phyloP scores from a whole-genome alignment of 2,888 invertebrate genomes.

The Xylocampa areola region DNA sequence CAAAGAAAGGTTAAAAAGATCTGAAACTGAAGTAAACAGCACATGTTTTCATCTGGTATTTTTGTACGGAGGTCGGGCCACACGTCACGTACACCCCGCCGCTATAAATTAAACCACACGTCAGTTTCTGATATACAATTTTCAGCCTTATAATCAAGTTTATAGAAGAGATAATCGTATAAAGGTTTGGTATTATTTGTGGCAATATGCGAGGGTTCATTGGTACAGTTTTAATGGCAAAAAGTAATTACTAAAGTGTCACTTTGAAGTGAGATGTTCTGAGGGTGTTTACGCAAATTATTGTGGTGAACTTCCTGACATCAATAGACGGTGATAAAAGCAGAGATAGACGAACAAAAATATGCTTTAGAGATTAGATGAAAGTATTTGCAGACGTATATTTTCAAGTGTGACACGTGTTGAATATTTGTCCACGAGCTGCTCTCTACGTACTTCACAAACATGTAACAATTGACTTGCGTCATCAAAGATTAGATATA shows the following conservation, averaged over 20 bases:
- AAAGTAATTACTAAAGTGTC: slow-evolving; percentile 47
- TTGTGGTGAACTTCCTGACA: slow-evolving; percentile 28
- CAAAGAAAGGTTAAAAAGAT: slow-evolving; percentile 48
- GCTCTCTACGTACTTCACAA: slow-evolving; percentile 21
- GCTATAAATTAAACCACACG: slow-evolving; percentile 40
- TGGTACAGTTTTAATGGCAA: slow-evolving; percentile 39
- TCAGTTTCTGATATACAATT: slow-evolving; percentile 2
- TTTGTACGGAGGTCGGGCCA: slow-evolving; percentile 43
- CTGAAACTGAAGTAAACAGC: slow-evolving; percentile 53
- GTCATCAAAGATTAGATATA: neutral
- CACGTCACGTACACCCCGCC: slow-evolving; percentile 48
- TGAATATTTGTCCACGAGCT: slow-evolving; percentile 12
- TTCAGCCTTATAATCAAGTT: slow-evolving; percentile 1
- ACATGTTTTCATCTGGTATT: slow-evolving; percentile 53
- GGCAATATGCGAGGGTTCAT: slow-evolving; percentile 23
- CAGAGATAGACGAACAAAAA: slow-evolving; percentile 7
- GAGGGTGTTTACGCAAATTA: slow-evolving; percentile 30
- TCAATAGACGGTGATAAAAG: slow-evolving; percentile 32
- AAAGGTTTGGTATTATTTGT: slow-evolving; percentile 10
- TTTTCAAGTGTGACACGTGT: slow-evolving; percentile 26
- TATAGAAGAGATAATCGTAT: slow-evolving; percentile 14
- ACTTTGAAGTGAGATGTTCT: slow-evolving; percentile 46
- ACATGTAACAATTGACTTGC: slow-evolving; percentile 16
- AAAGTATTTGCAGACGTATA: slow-evolving; percentile 25
- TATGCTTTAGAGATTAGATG: neutral